Conservation (phyloP, 2,113 vertebrate genomes). For the Podocnemis expansa region DNA sequence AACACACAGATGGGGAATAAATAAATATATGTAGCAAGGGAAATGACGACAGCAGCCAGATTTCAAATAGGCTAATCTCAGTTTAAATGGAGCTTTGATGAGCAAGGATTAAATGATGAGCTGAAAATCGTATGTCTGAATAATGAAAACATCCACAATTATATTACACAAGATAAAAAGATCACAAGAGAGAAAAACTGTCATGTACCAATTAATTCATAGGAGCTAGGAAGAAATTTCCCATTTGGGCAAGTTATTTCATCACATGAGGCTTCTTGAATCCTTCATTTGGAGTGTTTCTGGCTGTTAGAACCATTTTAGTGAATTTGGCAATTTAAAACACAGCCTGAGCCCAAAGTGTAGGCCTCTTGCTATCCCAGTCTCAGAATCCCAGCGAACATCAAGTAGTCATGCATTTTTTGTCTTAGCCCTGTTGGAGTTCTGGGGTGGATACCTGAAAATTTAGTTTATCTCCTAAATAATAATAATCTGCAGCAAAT, state of each 20-base stretch:
- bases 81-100: constrained; percentile 49
- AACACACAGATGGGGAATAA: background rate
- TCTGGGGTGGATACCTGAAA: background rate
- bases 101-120: constrained; percentile 41
- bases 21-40: constrained; percentile 31
- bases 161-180: constrained; percentile 1
- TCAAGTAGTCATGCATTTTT: background rate
- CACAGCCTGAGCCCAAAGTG: background rate
- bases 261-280: background rate
- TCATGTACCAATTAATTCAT: background rate
- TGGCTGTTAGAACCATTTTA: background rate
- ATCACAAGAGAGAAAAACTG: constrained; percentile 25
- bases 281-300: constrained; percentile 22
- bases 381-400: too few species aligned
- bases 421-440: fast-evolving
- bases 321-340: constrained; percentile 24
- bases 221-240: background rate
- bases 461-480: background rate
- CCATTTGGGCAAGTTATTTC: background rate
- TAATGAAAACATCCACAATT: constrained; percentile 48
- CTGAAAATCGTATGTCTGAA: constrained; percentile 45
- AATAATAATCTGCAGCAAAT: background rate
- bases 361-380: too few species aligned
- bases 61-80: constrained; percentile 44
- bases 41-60: constrained; percentile 21